Percentiles rank a stretch among this genome's conserved stretches.
Conservation (phyloP, 1,140 invertebrate species). For the Lasioglossum baleicum region DNA sequence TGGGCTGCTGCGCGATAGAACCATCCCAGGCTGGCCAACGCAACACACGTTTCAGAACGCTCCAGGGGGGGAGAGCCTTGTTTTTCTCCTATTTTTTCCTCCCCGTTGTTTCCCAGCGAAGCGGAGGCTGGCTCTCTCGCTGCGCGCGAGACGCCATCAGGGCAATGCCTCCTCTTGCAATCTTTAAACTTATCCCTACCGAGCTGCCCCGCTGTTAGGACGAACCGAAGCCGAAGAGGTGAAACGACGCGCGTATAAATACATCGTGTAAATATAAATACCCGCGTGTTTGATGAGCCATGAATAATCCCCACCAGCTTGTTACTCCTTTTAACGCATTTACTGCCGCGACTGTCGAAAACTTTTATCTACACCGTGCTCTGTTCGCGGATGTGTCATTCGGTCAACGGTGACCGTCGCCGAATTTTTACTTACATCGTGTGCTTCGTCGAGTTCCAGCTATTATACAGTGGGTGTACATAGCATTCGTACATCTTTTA, state of each 20-base stretch:
- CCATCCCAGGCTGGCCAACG: conserved; percentile 42
- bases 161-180: conserved; percentile 57
- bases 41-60: conserved; percentile 53
- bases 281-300: conserved; percentile 1
- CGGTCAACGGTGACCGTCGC: too few relatives aligned
- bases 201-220: conserved; percentile 13
- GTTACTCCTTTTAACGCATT: neutral
- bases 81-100: conserved; percentile 23
- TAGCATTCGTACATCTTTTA: too few relatives aligned
- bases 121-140: neutral
- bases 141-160: conserved; percentile 25
- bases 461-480: too few relatives aligned
- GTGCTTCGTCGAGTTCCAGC: too few relatives aligned
- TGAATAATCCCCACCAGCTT: conserved; percentile 16
- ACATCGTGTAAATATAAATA: conserved; percentile 23
- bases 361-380: too few relatives aligned
- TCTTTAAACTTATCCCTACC: conserved; percentile 37
- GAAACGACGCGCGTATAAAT: conserved; percentile 28
- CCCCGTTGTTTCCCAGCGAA: conserved; percentile 2
- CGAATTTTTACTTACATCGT: too few relatives aligned
- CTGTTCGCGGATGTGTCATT: too few relatives aligned
- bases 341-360: neutral
- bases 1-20: conserved; percentile 53
- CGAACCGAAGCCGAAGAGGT: conserved; percentile 41
- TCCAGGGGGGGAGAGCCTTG: conserved; percentile 40